Percentiles rank a stretch among this genome's conserved stretches.
Conservation (phyloP, 1,140 invertebrate species). For the Bacillus rossius region DNA sequence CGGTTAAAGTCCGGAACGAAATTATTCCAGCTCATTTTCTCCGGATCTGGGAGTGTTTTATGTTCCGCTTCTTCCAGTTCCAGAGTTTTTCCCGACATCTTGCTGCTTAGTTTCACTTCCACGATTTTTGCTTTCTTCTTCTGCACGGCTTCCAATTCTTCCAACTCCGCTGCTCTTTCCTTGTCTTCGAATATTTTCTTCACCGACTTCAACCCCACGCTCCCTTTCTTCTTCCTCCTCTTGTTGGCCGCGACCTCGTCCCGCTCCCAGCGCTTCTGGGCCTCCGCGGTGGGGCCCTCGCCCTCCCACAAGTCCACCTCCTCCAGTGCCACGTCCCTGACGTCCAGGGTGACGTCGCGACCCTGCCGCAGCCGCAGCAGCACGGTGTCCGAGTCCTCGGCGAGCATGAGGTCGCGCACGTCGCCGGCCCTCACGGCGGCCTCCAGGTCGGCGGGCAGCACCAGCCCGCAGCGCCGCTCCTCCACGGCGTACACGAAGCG, state of each 20-base stretch:
- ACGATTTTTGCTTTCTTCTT: slow-evolving; percentile 21
- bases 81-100: not conserved
- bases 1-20: slow-evolving; percentile 23
- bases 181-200: slow-evolving; percentile 75
- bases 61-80: slow-evolving; percentile 44
- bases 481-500: slow-evolving; percentile 69
- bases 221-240: slow-evolving; percentile 34
- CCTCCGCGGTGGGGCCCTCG: slow-evolving; percentile 54
- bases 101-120: slow-evolving; percentile 19
- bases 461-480: slow-evolving; percentile 64
- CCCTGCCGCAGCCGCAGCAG: slow-evolving; percentile 65
- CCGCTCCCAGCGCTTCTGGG: slow-evolving; percentile 53
- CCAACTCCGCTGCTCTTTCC: slow-evolving; percentile 33
- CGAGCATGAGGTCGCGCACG: slow-evolving; percentile 67
- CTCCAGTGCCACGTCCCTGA: slow-evolving; percentile 53
- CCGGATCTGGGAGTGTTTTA: slow-evolving; percentile 45
- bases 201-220: slow-evolving; percentile 32
- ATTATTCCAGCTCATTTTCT: slow-evolving; percentile 33
- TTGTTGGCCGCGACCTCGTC: slow-evolving; percentile 37
- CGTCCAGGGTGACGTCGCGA: slow-evolving; percentile 62
- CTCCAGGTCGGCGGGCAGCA: slow-evolving; percentile 69
- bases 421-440: slow-evolving; percentile 69
- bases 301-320: slow-evolving; percentile 56
- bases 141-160: slow-evolving; percentile 22
- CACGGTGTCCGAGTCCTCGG: slow-evolving; percentile 65